phyloP scores from a whole-genome alignment of 1,140 invertebrate species.

The Zaprionus camerounensis region DNA sequence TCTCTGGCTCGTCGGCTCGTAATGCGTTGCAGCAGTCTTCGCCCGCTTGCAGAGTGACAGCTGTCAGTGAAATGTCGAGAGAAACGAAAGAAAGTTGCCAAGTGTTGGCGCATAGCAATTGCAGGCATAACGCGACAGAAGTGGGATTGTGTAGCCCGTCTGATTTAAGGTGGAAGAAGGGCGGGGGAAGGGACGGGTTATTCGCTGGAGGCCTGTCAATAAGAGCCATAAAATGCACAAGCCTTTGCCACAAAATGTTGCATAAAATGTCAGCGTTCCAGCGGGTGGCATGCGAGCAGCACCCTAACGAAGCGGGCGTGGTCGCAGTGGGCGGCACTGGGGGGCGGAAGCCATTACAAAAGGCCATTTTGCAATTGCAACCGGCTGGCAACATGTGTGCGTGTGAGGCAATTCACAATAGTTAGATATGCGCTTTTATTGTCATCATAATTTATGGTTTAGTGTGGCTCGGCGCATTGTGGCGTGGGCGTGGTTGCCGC shows the following conservation, averaged over 20 bases:
- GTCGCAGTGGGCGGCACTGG: slow-evolving; percentile 7
- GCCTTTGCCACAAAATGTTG: slow-evolving; percentile 49
- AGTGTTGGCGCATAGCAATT: slow-evolving; percentile 13
- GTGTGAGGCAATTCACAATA: slow-evolving; percentile 43
- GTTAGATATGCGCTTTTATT: slow-evolving; percentile 61
- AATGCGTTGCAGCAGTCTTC: neutral
- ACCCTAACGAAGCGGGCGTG: slow-evolving; percentile 26
- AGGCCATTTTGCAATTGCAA: slow-evolving; percentile 40
- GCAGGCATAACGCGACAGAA: neutral
- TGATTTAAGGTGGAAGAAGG: neutral
- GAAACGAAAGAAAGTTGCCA: neutral
- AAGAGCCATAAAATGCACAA: slow-evolving; percentile 35
- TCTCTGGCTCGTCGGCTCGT: neutral
- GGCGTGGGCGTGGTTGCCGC: slow-evolving; percentile 39
- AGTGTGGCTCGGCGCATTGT: slow-evolving; percentile 57
- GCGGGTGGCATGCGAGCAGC: slow-evolving; percentile 12
- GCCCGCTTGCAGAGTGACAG: slow-evolving; percentile 25
- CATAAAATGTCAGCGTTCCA: slow-evolving; percentile 49
- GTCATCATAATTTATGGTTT: slow-evolving; percentile 66
- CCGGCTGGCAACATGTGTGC: slow-evolving; percentile 6
- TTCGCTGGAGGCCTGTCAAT: slow-evolving; percentile 37
- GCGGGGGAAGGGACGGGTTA: neutral
- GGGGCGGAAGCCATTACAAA: slow-evolving; percentile 36
- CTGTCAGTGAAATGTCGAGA: slow-evolving; percentile 40
- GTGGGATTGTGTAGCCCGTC: neutral